Evolutionary conservation across 2,888 invertebrate species (phyloP).

Genomic region (Matsumyia berberina): DNA sequence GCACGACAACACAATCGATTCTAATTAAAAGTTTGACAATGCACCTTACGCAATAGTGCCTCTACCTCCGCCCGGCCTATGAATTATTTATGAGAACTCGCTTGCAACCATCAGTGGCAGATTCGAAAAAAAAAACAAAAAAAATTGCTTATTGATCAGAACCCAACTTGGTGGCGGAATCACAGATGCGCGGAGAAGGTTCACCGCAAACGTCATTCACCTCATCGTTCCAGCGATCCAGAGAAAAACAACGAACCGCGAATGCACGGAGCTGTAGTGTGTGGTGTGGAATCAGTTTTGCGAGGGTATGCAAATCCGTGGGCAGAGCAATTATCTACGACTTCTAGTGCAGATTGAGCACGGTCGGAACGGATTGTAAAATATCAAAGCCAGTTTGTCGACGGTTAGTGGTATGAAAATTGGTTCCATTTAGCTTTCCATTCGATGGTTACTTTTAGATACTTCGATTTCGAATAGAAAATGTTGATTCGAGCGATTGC

Average conservation of each 20-base stretch:
- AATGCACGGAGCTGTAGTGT: constrained; percentile 16
- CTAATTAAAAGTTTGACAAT: constrained; percentile 69
- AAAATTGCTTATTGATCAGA: constrained; percentile 41
- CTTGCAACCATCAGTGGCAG: constrained; percentile 4
- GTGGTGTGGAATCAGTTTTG: constrained; percentile 24
- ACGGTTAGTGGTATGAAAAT: too few species aligned
- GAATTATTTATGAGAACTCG: constrained; percentile 52
- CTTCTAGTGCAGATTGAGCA: neutral
- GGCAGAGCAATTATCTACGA: constrained; percentile 4
- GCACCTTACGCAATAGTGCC: constrained; percentile 59
- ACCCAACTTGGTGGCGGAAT: constrained; percentile 17
- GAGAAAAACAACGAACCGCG: constrained; percentile 7
- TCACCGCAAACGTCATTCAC: constrained; percentile 21
- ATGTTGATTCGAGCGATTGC: too few species aligned
- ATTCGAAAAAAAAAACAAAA: constrained; percentile 7
- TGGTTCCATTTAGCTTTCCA: too few species aligned
- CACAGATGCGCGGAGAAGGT: constrained; percentile 1
- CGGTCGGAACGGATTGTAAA: neutral
- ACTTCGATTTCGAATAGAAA: too few species aligned
- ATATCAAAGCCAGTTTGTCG: neutral
- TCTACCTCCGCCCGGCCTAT: constrained; percentile 39
- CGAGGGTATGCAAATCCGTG: constrained; percentile 23
- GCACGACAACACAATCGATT: constrained; percentile 57
- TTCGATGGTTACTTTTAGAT: too few species aligned
- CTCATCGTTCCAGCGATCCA: neutral